Base-by-base conservation (phyloP, 2,113 vertebrate species). In the Sporophila hypoxantha region DNA sequence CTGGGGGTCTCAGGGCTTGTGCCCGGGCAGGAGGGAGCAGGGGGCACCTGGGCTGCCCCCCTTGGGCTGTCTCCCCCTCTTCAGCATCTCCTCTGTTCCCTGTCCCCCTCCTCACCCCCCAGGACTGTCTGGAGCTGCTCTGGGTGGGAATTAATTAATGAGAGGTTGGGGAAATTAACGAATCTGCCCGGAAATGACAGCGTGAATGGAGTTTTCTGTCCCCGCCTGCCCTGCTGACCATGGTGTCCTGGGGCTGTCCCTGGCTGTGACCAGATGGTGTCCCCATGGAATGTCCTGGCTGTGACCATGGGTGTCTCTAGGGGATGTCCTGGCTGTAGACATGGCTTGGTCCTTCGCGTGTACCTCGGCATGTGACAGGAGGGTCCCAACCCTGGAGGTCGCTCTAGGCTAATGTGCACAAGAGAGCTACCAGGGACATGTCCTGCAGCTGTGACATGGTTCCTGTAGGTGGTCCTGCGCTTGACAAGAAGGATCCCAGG, bases 181-280 rank as follows among this genome's bases (percentile, higher is more conserved):
- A 36, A 47, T 34, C 79, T 57, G 34, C 46, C 61, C 14, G 4
- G 55, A 19, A 47, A 73, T 60, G 1, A 7, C 34, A 12, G 74
- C 25, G 12, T 0, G 32, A 7, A 17, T 4, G n/a, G 81, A 36
- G n/a, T 49, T 84, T 84, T 23, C 4, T 69, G 2, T 15, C 16
- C 12, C 14, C 49, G n/a, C 23, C 52, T 9, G 53, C 30, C 0
- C 56, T 3, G 23, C n/a, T 32, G 55, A 27, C 26, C 1, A 15
- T 2, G 10, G 3, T 14, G 5, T 50, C 64, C 59, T 6, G 55
- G 29, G 2, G 41, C 4, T 11, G 50, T 53, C 75, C 75, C 55
- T 0, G 4, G 67, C 41, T 1, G 22, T 18, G 37, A 36, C 34
- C 78, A 4, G 34, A 0, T 8, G 36, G 36, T 36, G 36, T 36